Percentiles rank a stretch among this genome's conserved stretches.
These are phyloP conservation scores for Villa cingulata DNA, from an alignment of 2,888 invertebrate species.

Conservation along the genomic window DNA sequence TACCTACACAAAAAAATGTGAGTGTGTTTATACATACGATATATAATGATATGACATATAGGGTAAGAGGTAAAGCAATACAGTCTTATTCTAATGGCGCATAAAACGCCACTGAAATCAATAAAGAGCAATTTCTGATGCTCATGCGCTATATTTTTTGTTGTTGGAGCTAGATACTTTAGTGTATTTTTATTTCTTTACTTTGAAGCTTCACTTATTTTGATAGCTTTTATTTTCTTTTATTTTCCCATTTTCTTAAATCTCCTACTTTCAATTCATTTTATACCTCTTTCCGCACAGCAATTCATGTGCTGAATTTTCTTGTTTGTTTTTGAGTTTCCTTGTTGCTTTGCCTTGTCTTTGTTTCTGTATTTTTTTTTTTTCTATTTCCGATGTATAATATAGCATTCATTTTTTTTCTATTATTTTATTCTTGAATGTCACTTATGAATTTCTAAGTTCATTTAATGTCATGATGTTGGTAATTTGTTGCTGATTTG, in stretches of 20 bases:
- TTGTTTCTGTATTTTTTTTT: conserved; percentile 4
- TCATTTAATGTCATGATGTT: conserved; percentile 11
- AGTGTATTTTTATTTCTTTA: conserved; percentile 13
- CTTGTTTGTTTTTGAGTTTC: too few relatives aligned
- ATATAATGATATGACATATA: neutral
- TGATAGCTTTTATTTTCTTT: conserved; percentile 5
- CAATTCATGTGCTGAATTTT: neutral
- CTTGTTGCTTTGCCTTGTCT: neutral
- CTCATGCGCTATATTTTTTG: conserved; percentile 17
- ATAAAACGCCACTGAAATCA: conserved; percentile 19
- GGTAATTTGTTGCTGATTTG: conserved; percentile 14
- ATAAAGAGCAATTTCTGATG: conserved; percentile 17
- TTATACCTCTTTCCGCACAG: neutral
- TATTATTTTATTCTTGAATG: neutral
- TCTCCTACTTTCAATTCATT: neutral
- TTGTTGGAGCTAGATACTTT: neutral
- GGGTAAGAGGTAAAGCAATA: conserved; percentile 1
- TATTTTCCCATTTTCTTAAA: neutral
- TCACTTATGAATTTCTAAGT: conserved; percentile 14
- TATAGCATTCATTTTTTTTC: neutral
- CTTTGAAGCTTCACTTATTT: conserved; percentile 13
- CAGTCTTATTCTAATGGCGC: conserved; percentile 14
- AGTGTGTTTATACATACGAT: neutral
- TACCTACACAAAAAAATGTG: too few relatives aligned
- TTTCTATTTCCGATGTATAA: too few relatives aligned